Evolutionary conservation across 2,797 vertebrate species (phyloP).

Genomic region (Enteromius thamalakanensis): DNA sequence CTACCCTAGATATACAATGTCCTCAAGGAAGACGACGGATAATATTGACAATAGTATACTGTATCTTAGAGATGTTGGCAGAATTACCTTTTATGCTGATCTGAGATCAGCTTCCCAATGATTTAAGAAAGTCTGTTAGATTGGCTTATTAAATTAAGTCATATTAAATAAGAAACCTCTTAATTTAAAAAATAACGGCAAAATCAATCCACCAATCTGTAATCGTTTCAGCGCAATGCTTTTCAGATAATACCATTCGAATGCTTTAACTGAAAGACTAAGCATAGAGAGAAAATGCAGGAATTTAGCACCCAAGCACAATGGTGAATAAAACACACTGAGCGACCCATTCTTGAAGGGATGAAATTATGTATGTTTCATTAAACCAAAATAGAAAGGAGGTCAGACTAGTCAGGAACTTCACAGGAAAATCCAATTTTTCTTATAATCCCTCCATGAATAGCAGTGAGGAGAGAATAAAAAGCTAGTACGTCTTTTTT

Average conservation of each 20-base stretch:
- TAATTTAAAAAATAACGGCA: background rate
- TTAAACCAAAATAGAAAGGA: constrained; percentile 18
- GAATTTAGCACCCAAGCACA: constrained; percentile 15
- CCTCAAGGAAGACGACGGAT: constrained; percentile 33
- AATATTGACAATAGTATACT: constrained; percentile 18
- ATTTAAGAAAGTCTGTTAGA: background rate
- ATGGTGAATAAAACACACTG: background rate
- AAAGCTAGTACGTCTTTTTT: constrained; percentile 8
- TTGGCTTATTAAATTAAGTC: background rate
- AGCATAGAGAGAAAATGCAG: background rate
- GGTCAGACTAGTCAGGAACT: constrained; percentile 20
- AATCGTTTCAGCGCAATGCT: background rate
- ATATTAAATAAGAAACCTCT: background rate
- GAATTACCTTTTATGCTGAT: background rate
- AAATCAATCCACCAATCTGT: background rate
- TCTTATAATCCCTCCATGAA: background rate
- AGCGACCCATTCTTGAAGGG: background rate
- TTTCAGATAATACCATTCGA: background rate
- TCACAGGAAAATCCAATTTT: constrained; percentile 8
- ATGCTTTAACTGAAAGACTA: background rate
- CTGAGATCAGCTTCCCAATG: background rate
- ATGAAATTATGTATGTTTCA: constrained; percentile 6
- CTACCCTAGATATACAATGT: constrained; percentile 9
- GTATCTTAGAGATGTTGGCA: constrained; percentile 17
- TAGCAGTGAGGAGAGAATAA: background rate